Conservation (phyloP, 35 echinoderm and acorn worm genomes). For the Stichopus chloronotus region DNA sequence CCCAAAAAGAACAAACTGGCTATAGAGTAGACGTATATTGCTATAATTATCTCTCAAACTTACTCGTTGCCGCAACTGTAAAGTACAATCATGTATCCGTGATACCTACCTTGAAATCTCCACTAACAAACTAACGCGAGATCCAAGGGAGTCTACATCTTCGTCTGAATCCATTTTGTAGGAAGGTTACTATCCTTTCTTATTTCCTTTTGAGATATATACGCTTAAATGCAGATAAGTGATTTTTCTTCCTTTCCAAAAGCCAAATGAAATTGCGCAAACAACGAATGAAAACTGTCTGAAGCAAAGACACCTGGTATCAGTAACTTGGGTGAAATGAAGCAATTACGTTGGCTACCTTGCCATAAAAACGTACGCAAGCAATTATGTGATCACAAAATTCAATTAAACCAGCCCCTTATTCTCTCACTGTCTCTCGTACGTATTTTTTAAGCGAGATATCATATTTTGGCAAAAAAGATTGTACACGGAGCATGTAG, state of each 20-base stretch:
- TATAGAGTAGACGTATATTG: too few relatives aligned
- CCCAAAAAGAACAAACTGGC: too few relatives aligned
- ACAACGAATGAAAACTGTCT: not conserved
- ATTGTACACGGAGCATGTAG: not conserved
- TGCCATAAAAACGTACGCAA: not conserved
- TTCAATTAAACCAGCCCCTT: conserved; percentile 39
- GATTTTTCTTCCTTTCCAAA: too few relatives aligned
- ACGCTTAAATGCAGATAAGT: not conserved
- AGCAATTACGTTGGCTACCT: not conserved
- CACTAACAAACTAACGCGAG: not conserved
- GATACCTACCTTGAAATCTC: conserved; percentile 30
- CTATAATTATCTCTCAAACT: too few relatives aligned
- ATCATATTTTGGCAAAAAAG: not conserved
- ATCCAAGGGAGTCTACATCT: conserved; percentile 10
- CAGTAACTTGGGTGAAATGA: not conserved
- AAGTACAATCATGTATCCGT: too few relatives aligned
- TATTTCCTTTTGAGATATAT: not conserved
- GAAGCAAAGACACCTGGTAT: not conserved
- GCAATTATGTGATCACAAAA: conserved; percentile 33
- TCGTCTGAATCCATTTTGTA: not conserved
- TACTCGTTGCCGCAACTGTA: too few relatives aligned
- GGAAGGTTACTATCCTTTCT: not conserved
- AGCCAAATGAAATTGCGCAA: not conserved
- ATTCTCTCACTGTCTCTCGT: not conserved
- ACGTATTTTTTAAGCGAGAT: conserved; percentile 11